A percentile compares a stretch with the other conserved stretches of the same genome.
Evolutionary conservation across 2,113 vertebrate genomes (phyloP).

Genomic region (Engraulis encrasicolus): DNA sequence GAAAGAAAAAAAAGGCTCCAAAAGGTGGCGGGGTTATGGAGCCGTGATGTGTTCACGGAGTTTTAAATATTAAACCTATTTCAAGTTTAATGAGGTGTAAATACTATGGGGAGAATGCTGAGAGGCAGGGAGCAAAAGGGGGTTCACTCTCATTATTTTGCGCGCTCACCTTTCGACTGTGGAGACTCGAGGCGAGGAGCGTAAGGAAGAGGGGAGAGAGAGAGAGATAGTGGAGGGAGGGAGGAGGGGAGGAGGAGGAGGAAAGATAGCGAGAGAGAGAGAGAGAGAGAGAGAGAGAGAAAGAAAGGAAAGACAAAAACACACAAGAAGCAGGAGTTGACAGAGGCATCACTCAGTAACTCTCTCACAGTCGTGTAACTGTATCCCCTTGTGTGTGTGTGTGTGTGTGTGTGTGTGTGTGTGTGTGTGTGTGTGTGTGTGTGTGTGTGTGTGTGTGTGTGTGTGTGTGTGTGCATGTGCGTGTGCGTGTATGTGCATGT

Average conservation of each 20-base stretch:
- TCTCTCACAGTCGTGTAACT: background rate
- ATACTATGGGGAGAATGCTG: slow-evolving; percentile 79
- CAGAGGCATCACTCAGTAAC: background rate
- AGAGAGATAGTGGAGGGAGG: slow-evolving; percentile 56
- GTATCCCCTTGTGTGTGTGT: no score
- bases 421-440: no score
- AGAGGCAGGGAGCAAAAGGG: slow-evolving; percentile 72
- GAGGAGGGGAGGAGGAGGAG: slow-evolving; percentile 64
- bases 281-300: background rate
- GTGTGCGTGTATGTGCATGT: no score
- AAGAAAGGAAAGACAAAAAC: background rate
- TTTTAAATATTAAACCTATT: slow-evolving; percentile 86
- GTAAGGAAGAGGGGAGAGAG: slow-evolving; percentile 49
- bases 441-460: no score
- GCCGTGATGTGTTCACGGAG: slow-evolving; percentile 75
- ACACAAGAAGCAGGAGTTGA: background rate
- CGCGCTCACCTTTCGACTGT: slow-evolving; percentile 76
- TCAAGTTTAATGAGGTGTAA: slow-evolving; percentile 84
- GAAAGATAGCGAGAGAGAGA: slow-evolving; percentile 51
- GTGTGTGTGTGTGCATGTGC: no score
- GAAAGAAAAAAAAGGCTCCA: slow-evolving; percentile 46
- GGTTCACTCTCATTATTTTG: slow-evolving; percentile 81
- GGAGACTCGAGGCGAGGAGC: slow-evolving; percentile 67
- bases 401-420: no score
- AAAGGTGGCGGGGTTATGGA: slow-evolving; percentile 68